Evolutionary conservation across 2,113 vertebrate species (phyloP), one percentile per base, ranked within the genome.

Genomic region (Smithornis capensis): DNA sequence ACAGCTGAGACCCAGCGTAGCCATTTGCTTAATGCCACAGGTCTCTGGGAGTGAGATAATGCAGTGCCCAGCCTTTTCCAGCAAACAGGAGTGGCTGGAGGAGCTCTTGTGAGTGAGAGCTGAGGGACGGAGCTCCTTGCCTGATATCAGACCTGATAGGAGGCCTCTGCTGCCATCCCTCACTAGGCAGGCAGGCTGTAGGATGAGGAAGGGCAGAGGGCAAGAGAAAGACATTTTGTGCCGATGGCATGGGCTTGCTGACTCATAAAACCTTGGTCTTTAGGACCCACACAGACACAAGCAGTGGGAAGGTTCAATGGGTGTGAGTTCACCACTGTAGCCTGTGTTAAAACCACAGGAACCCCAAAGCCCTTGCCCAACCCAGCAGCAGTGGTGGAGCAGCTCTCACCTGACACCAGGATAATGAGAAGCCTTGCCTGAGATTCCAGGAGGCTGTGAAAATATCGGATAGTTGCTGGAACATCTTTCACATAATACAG

Each of bases 401-500:
- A 82, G 63, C 65, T 95, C 97, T 98, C 97, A 99, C 99, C 99
- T 96, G 99, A 99, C n/a, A 98, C 98, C 53, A 99, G 44, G 94
- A 99, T 98, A 95, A 99, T 98, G 33, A 99, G 96, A 60, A 99
- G 98, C 93, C 99, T 99, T 3, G 95, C 99, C 65, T 98, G 97
- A 0, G 97, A 77, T 67, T 97, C 95, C 85, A 99, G 96, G 55
- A 99, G 98, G 83, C 98, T 98, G 50, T 97, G 98, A 96, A 99
- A 99, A 88, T 99, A 99, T 27, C 15, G 96, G 89, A 99, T 29
- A 14, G 98, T 99, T 1, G 97, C 98, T 55, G 93, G 97, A 42
- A 98, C 83, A 55, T 99, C 98, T 90, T 98, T 97, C 79, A 98
- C 98, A 49, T 99, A 99, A 89, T 99, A 99, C 81, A 99, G 98